These are phyloP conservation scores for Amiota minor DNA, from an alignment of 2,888 invertebrate genomes.

Conservation along the genomic window DNA sequence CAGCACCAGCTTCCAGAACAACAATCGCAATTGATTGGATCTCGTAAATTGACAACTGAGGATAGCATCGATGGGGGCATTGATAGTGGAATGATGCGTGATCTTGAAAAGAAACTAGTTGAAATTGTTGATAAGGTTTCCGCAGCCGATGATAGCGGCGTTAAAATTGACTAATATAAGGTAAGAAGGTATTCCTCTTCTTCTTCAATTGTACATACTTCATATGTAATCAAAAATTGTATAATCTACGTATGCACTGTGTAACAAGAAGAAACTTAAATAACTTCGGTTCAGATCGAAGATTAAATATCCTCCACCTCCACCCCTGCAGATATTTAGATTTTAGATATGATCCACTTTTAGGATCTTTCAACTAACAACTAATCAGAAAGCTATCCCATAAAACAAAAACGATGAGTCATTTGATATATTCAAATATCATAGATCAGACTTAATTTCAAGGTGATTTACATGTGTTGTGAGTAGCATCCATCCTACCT, in stretches of 20 bases:
- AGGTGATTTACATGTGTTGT: no score
- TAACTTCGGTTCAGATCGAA: no score
- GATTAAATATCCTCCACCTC: no score
- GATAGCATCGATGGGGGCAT: constrained; percentile 72
- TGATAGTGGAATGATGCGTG: constrained; percentile 79
- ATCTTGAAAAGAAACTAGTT: constrained; percentile 79
- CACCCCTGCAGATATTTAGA: no score
- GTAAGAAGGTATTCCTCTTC: constrained; percentile 1
- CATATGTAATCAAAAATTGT: not conserved
- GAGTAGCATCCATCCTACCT: no score
- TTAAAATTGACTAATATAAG: constrained; percentile 60
- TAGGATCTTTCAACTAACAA: no score
- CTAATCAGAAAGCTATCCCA: no score
- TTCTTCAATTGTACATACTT: constrained; percentile 1
- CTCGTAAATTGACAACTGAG: constrained; percentile 52
- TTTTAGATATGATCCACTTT: no score
- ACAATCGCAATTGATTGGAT: constrained; percentile 41
- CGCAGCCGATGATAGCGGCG: constrained; percentile 67
- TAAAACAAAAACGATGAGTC: no score
- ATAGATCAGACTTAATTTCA: no score
- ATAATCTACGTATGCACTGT: not conserved
- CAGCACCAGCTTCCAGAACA: constrained; percentile 1
- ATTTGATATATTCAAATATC: no score
- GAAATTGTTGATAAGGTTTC: constrained; percentile 74
- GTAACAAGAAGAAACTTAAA: no score